Evolutionary conservation across 2,888 invertebrate genomes (phyloP).

Genomic region (Clivina fossor): DNA sequence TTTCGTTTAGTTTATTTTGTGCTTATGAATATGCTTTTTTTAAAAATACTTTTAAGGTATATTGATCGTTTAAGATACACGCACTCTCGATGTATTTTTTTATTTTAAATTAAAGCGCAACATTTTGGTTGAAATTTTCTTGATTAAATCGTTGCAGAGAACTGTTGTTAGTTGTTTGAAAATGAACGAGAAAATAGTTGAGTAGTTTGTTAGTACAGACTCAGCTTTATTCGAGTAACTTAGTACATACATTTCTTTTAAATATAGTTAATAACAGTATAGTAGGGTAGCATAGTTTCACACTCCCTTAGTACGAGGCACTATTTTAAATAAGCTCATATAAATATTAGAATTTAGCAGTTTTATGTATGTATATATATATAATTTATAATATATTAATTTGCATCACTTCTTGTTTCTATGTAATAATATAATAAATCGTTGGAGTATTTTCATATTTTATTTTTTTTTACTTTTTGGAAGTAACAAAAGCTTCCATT

Average conservation of each 20-base stretch:
- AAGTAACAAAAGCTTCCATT: constrained; percentile 30
- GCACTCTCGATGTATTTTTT: constrained; percentile 23
- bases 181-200: constrained; percentile 18
- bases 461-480: constrained; percentile 21
- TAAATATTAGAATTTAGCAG: constrained; percentile 54
- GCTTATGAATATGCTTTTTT: constrained; percentile 23
- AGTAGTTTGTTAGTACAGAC: constrained; percentile 16
- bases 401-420: constrained; percentile 32
- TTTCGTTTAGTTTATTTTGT: constrained; percentile 28
- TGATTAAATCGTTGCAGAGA: constrained; percentile 14
- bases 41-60: constrained; percentile 18
- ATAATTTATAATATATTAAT: constrained; percentile 28
- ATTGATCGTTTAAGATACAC: constrained; percentile 24
- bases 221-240: constrained; percentile 22
- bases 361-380: constrained; percentile 32
- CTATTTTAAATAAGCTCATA: constrained; percentile 67
- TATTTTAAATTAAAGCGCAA: not conserved
- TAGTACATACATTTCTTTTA: constrained; percentile 21
- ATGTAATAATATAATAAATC: constrained; percentile 29
- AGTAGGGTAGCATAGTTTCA: constrained; percentile 28
- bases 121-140: not conserved
- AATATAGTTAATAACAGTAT: constrained; percentile 30
- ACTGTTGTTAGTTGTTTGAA: constrained; percentile 13
- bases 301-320: constrained; percentile 59
- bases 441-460: constrained; percentile 30